phyloP scores from a whole-genome alignment of 2,888 invertebrate species.

The Peribatodes rhomboidaria region DNA sequence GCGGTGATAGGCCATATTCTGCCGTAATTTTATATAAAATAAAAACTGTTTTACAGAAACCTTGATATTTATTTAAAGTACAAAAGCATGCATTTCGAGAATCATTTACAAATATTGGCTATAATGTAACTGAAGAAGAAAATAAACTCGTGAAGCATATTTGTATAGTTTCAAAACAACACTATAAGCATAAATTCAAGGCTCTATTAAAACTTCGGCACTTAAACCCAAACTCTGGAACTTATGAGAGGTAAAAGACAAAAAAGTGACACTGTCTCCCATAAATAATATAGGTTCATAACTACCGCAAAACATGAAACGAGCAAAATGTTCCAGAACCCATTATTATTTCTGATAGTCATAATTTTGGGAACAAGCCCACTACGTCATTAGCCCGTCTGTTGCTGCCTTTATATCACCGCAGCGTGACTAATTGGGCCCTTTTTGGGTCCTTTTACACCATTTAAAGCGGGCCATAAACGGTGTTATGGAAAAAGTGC shows the following conservation, averaged over 20 bases:
- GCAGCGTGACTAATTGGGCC: constrained; percentile 79
- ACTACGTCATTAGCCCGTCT: constrained; percentile 53
- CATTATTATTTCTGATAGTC: constrained; percentile 44
- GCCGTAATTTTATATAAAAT: constrained; percentile 1
- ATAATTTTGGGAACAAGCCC: constrained; percentile 49
- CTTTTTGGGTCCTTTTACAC: constrained; percentile 57
- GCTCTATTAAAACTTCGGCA: constrained; percentile 15
- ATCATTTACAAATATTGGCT: too few species aligned
- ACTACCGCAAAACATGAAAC: constrained; percentile 41
- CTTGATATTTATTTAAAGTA: too few species aligned
- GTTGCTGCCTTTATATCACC: constrained; percentile 54
- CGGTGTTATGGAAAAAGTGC: constrained; percentile 50
- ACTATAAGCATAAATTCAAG: constrained; percentile 18
- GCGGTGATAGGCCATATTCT: constrained; percentile 5
- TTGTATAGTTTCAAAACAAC: constrained; percentile 5
- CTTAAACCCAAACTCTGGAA: constrained; percentile 16
- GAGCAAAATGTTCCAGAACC: constrained; percentile 35
- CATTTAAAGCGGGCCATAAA: constrained; percentile 73
- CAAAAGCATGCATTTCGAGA: background rate
- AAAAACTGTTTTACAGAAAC: constrained; percentile 10
- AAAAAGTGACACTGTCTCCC: constrained; percentile 21
- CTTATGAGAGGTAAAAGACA: constrained; percentile 15
- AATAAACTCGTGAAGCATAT: background rate
- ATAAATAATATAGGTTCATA: constrained; percentile 32
- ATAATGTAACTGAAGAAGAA: background rate